These are phyloP conservation scores for Characodon lateralis DNA, from an alignment of 2,797 vertebrate species.

Conservation along the genomic window DNA sequence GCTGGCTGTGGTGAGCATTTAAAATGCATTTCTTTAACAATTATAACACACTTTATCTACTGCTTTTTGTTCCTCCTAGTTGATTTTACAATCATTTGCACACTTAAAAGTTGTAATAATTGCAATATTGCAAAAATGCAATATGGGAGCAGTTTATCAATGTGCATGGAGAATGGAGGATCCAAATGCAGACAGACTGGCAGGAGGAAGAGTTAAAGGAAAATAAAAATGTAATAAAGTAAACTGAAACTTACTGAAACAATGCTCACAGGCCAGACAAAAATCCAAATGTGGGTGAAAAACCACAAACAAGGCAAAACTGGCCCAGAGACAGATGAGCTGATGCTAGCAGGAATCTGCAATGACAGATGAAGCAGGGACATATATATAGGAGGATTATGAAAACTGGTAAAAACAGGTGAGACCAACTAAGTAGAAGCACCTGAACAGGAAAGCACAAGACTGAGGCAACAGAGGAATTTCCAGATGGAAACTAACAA, in stretches of 20 bases:
- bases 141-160: not conserved
- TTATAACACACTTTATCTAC: not conserved
- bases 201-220: not conserved
- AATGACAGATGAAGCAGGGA: not conserved
- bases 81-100: not conserved
- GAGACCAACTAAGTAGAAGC: not conserved
- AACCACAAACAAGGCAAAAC: not conserved
- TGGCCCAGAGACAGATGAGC: not conserved
- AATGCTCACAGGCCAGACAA: not conserved
- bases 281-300: not conserved
- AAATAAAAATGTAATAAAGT: not conserved
- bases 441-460: not conserved
- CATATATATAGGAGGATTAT: not conserved
- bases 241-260: not conserved
- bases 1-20: constrained; percentile 75
- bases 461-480: not conserved
- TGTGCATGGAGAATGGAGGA: not conserved
- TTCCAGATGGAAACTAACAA: too few species aligned
- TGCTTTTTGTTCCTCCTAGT: not conserved
- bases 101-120: not conserved
- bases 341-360: not conserved
- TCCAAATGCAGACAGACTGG: not conserved
- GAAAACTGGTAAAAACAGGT: not conserved
- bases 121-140: not conserved
- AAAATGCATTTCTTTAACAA: not conserved